Base-by-base conservation (phyloP, 1,140 invertebrate species). In the Sweltsa coloradensis region DNA sequence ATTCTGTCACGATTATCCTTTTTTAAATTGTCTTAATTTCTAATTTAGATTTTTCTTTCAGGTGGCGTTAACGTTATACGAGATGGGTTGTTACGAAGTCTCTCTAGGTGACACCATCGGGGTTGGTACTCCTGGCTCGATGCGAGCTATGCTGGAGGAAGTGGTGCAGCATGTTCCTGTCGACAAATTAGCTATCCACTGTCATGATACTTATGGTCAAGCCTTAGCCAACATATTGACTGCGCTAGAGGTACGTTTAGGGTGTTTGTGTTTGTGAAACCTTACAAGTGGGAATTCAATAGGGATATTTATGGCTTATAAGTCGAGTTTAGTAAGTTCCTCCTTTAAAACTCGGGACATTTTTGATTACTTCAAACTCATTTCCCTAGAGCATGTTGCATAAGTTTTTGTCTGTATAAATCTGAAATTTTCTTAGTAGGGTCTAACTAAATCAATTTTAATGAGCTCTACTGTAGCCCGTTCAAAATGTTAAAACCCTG, bases 121-220 rank as follows among this genome's bases (percentile, higher is more conserved):
- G 2, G 83, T 96, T 5, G 96, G 92, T 19, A 96, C 90, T 0
- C 91, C 89, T 0, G 84, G 81, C 2, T 79, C 78, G 19, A 85
- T 97, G 52, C 70, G 74, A 21, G 59, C 62, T 18, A 75, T 99
- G 68, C 59, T 99, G 22, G 67, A 80, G 31, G 85, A 89, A 60
- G 78, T 97, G 0, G 59, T 78, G 3, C 65, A 70, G 22, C 59
- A 78, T 2, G 69, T 85, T 1, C 75, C 81, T 0, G 64, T 74
- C 6, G 68, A 88, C 27, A 68, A 79, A 55, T 69, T 98, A 36
- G 95, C 94, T 0, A 76, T 98, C 13, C 96, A 99, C 64, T 98
- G 92, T 61, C 96, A 99, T 60, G 92, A 99, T 60, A 99, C 96
- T 0, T 99, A 97, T 63, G 96, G 95, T 0, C 95, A 99, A 69